A percentile compares a stretch with the other conserved stretches of the same genome.
phyloP scores from a whole-genome alignment of 2,797 vertebrate species.

The Onychomys torridus region DNA sequence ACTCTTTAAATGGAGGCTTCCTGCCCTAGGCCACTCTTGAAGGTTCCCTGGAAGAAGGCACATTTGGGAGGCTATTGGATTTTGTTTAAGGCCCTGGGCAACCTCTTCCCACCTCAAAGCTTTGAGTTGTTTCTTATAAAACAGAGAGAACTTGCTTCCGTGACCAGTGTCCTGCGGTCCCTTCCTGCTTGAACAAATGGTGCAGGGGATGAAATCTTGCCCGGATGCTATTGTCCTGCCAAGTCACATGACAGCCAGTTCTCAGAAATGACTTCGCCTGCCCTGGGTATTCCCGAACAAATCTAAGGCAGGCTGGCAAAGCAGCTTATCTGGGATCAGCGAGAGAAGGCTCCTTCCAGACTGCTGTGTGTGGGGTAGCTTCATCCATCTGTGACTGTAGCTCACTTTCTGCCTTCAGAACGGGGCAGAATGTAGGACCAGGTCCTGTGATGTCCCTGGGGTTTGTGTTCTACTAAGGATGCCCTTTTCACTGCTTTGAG shows the following conservation, averaged over 20 bases:
- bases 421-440: rapidly evolving
- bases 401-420: no score
- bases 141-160: neutral
- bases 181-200: neutral
- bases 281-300: neutral
- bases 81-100: neutral
- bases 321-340: conserved; percentile 65
- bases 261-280: conserved; percentile 52
- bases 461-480: neutral
- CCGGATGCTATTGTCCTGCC: neutral
- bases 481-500: neutral
- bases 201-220: neutral
- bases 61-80: neutral
- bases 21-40: neutral
- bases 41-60: neutral
- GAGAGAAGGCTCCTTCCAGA: neutral
- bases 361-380: neutral
- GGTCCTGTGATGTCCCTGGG: rapidly evolving
- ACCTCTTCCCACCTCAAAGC: neutral
- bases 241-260: conserved; percentile 50
- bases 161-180: neutral
- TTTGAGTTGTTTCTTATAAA: neutral
- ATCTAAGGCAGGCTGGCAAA: conserved; percentile 54
- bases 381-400: neutral
- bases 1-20: neutral